Evolutionary conservation across 2,113 vertebrate genomes (phyloP).

Genomic region (Spea bombifrons): DNA sequence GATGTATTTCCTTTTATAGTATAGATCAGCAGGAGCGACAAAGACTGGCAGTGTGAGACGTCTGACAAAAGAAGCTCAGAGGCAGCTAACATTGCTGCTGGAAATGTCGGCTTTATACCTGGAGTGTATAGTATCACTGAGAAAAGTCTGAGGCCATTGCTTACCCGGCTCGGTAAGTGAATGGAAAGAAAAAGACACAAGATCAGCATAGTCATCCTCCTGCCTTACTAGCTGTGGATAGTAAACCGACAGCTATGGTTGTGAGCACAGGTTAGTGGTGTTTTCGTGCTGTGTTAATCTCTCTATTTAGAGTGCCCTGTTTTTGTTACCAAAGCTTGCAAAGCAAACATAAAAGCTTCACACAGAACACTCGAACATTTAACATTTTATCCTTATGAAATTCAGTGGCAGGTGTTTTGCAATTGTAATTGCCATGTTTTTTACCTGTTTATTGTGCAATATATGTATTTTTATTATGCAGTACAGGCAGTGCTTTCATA

Average conservation of each 20-base stretch:
- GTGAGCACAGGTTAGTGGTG: conserved; percentile 15
- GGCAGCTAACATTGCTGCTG: conserved; percentile 4
- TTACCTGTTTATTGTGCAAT: too few species aligned
- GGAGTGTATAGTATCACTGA: conserved; percentile 6
- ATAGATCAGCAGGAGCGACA: conserved; percentile 18
- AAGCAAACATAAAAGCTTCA: too few species aligned
- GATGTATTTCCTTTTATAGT: conserved; percentile 26
- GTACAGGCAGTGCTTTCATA: too few species aligned
- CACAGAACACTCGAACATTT: too few species aligned
- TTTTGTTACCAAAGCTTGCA: too few species aligned
- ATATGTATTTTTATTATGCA: too few species aligned
- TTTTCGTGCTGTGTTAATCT: background rate
- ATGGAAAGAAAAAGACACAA: background rate
- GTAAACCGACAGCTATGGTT: background rate
- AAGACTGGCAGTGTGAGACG: conserved; percentile 4
- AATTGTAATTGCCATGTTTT: too few species aligned
- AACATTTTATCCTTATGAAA: too few species aligned
- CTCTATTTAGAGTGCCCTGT: too few species aligned
- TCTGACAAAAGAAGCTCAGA: conserved; percentile 30
- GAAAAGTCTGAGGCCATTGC: conserved; percentile 19
- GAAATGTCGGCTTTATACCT: background rate
- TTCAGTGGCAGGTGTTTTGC: too few species aligned
- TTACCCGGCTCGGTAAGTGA: conserved; percentile 13
- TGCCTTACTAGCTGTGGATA: background rate
- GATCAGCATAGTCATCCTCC: background rate